A percentile compares a stretch with the other conserved stretches of the same genome.
phyloP scores from a whole-genome alignment of 1,140 invertebrate genomes.

The Achroia grisella region DNA sequence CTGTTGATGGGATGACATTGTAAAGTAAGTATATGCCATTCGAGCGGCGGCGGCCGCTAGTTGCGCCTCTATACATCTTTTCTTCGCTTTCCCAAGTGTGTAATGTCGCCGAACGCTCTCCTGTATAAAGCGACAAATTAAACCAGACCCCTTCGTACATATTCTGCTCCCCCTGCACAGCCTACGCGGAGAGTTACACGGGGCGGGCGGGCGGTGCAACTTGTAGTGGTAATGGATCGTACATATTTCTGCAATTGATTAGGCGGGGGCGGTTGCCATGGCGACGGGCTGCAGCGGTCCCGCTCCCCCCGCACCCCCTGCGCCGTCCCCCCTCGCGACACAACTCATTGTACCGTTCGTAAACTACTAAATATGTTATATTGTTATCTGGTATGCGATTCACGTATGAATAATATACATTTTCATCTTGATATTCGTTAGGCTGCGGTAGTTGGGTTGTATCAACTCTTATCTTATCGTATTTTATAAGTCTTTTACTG shows the following conservation, averaged over 20 bases:
- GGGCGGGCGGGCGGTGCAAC: slow-evolving; percentile 20
- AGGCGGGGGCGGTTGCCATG: slow-evolving; percentile 69
- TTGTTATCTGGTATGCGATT: not conserved
- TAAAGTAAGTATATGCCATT: no score
- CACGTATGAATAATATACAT: slow-evolving; percentile 1
- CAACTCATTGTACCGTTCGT: slow-evolving; percentile 21
- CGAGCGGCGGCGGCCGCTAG: not conserved
- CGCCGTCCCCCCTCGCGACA: slow-evolving; percentile 10
- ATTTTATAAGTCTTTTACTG: no score
- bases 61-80: slow-evolving; percentile 43
- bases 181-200: not conserved
- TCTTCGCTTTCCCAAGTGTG: slow-evolving; percentile 44
- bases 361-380: not conserved
- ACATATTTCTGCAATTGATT: slow-evolving; percentile 74
- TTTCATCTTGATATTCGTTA: not conserved
- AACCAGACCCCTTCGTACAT: slow-evolving; percentile 18
- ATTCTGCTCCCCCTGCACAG: slow-evolving; percentile 13
- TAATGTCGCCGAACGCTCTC: slow-evolving; percentile 40
- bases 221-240: slow-evolving; percentile 46
- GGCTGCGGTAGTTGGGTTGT: not conserved
- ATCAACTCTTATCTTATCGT: not conserved
- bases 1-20: no score
- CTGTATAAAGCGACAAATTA: slow-evolving; percentile 29
- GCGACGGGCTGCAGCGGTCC: slow-evolving; percentile 43
- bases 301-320: slow-evolving; percentile 12